Evolutionary conservation across 1,140 invertebrate genomes (phyloP).

Genomic region (roundworm (Caenorhabditis elegans)): DNA sequence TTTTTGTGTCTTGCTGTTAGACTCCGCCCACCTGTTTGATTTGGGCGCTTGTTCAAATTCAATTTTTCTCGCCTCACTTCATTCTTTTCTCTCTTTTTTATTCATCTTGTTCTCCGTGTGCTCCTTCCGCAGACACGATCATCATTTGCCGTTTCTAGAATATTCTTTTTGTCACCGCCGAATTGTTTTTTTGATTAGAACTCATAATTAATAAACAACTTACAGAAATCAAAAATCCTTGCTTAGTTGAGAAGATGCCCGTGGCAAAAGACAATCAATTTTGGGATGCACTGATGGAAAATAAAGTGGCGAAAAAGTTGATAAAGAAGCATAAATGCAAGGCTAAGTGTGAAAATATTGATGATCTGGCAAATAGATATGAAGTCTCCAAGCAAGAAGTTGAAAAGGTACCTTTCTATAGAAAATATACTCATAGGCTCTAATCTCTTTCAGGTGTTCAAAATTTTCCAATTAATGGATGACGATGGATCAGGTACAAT

Average conservation of each 20-base stretch:
- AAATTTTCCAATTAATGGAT: conserved; percentile 47
- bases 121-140: not conserved
- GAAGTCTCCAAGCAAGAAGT: conserved; percentile 42
- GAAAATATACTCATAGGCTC: no score
- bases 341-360: conserved; percentile 33
- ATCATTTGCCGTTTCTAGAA: not conserved
- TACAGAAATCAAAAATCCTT: not conserved
- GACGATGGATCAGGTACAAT: conserved; percentile 45
- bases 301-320: conserved; percentile 42
- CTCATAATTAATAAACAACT: not conserved
- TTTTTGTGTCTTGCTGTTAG: not conserved
- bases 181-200: not conserved
- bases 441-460: conserved; percentile 38
- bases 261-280: conserved; percentile 44
- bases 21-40: conserved; percentile 22
- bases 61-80: conserved; percentile 26
- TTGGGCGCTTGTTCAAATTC: conserved; percentile 31
- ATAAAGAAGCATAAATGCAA: conserved; percentile 42
- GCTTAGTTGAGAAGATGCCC: no score
- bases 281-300: conserved; percentile 47
- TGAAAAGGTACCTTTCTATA: conserved; percentile 28
- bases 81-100: not conserved
- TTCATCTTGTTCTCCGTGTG: not conserved
- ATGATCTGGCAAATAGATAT: conserved; percentile 38
- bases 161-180: not conserved